Evolutionary conservation across 1,140 invertebrate species (phyloP).

Genomic region (Tigriopus japonicus): DNA sequence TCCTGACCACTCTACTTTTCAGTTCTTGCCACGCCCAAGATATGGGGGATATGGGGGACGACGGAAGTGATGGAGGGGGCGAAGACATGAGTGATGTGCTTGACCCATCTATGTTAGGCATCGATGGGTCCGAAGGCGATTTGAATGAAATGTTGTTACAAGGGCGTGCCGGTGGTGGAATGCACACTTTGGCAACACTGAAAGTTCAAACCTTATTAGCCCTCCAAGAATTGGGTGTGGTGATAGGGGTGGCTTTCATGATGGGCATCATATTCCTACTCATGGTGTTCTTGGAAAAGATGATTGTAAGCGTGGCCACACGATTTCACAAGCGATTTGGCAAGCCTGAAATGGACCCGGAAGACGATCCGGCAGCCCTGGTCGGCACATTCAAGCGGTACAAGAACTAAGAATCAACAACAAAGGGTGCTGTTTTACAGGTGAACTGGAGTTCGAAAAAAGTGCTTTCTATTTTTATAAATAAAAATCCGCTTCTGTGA

Average conservation of each 20-base stretch:
- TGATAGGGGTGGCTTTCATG: conserved; percentile 10
- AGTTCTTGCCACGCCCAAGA: conserved; percentile 19
- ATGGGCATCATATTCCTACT: conserved; percentile 2
- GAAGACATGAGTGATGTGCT: conserved; percentile 5
- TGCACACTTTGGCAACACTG: background rate
- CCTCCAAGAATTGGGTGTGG: conserved; percentile 6
- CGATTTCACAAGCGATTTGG: background rate
- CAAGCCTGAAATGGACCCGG: background rate
- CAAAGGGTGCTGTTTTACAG: too few species aligned
- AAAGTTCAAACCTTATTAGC: conserved; percentile 6
- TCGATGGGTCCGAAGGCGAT: background rate
- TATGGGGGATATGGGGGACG: conserved; percentile 18
- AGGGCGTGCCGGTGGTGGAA: background rate
- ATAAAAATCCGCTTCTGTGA: too few species aligned
- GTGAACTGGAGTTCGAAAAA: too few species aligned
- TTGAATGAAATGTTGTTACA: background rate
- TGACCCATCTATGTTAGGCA: background rate
- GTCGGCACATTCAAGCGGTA: conserved; percentile 10
- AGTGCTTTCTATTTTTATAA: too few species aligned
- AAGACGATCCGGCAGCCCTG: conserved; percentile 4
- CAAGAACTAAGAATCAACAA: background rate
- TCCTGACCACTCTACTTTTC: too few species aligned
- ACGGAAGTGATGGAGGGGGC: background rate
- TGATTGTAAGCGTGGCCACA: background rate
- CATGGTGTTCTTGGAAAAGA: conserved; percentile 2